phyloP scores from a whole-genome alignment of 2,888 invertebrate genomes.

The Tachina fera region DNA sequence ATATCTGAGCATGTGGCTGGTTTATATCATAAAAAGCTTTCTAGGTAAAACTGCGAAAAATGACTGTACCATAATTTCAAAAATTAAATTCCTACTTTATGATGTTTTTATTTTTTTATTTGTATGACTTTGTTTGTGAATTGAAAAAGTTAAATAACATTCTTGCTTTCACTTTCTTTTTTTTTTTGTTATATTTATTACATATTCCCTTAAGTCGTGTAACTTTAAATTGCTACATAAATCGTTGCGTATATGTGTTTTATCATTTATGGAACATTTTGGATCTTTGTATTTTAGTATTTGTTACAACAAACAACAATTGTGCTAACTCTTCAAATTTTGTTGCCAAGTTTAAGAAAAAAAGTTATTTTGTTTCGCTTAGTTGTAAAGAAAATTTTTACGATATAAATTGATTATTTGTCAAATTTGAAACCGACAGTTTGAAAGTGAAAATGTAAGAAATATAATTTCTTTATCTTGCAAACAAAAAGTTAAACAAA shows the following conservation, averaged over 20 bases:
- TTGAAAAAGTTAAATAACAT: neutral
- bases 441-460: neutral
- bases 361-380: neutral
- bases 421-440: neutral
- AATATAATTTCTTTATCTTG: too few species aligned
- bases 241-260: neutral
- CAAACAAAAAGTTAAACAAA: too few species aligned
- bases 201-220: conserved; percentile 21
- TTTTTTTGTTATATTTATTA: neutral
- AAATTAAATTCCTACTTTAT: neutral
- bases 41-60: too few species aligned
- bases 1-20: too few species aligned
- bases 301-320: conserved; percentile 9
- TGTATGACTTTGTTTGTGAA: neutral
- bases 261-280: neutral
- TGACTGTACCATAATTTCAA: neutral
- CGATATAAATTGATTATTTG: conserved; percentile 24
- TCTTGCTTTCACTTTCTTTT: neutral
- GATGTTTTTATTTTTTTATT: too few species aligned
- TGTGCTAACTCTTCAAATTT: conserved; percentile 8
- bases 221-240: conserved; percentile 5
- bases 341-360: neutral
- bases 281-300: too few species aligned
- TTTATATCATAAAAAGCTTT: too few species aligned
- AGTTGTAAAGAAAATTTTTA: neutral